Base-by-base conservation (phyloP, 2,888 invertebrate genomes). In the Agrilus cyanescens region DNA sequence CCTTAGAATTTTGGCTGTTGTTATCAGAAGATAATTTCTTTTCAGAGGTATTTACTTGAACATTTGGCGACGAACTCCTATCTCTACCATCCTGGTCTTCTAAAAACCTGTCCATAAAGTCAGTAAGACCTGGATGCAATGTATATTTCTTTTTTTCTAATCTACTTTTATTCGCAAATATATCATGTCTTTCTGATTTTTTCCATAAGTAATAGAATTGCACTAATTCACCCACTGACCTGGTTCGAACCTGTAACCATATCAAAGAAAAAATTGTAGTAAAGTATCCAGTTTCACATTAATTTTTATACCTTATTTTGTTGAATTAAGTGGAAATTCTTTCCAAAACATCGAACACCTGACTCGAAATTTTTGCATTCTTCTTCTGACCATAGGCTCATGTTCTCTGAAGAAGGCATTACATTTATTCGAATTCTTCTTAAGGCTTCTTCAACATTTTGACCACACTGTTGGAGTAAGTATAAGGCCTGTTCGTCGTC, bases 151-250 rank as follows among this genome's bases (percentile, higher is more conserved):
- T 89, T 70, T 94, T 94, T 60, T 93, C 93, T 53, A 91, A 66
- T 38, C 90, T 74, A 8, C 85, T 83, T 66, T 88, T 88, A 61
- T 88, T 86, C 1, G 91, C 91, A 62, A 82, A 83, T 56, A 82
- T 83, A 68, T 97, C 97, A 66, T 96, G 94, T 13, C 97, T 75
- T 61, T 96, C 96, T 18, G 96, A 96, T 68, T 97, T 97, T 69
- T 98, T 98, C 98, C 98, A 98, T 42, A 95, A 75, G 57, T 88
- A 88, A 66, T 88, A 88, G 70, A 97, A 98, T 62, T 96, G 93
- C 12, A 97, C 94, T 47, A 98, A 71, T 67, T 98, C 97, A 29
- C 95, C 91, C 34, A 97, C 94, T 7, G 93, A 89, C 53, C 96
- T 75, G 44, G 95, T 94, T 55, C 88, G 76, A 37, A 96, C 78